Evolutionary conservation across 2,113 vertebrate genomes (phyloP), one percentile per base, ranked within the genome.

Genomic region (Lepus europaeus): DNA sequence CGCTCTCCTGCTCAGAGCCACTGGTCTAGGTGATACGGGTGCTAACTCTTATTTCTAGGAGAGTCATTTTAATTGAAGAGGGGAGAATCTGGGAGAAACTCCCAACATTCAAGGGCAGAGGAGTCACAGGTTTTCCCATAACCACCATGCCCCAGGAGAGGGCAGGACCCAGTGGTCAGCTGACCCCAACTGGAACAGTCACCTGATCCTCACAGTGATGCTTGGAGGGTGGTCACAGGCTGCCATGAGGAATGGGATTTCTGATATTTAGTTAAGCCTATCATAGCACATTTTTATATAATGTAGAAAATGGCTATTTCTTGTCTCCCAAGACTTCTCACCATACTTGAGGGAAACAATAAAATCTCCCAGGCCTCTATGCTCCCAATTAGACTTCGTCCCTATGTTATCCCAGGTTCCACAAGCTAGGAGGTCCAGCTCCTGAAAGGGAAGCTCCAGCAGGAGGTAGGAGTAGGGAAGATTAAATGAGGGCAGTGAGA

Each of bases 191-290:
- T 45, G 51, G 8, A 96, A 91, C 49, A 64, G 66, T 85, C 36
- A 66, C 51, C 19, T 64, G 11, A 4, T 39, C 10, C 33, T 45
- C 45, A 45, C 16, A 36, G 49, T 53, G 80, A 79, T 14, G 36
- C 20, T 14, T 72, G n/a, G 27, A 77, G 16, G 36, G 39, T 5
- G 90, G 25, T 53, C 23, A 84, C 69, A 36, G 4, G 17, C 31
- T 45, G 17, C 3, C 14, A 36, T 53, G 31, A 80, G 12, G 5
- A 79, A 39, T 0, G 29, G n/a, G 76, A 87, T 45, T 89, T 81
- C n/a, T 93, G 56, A 23, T 82, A 45, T n/a, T 84, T 91, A 87
- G 23, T 79, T 81, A 81, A 91, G 53, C 25, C 56, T 86, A 68
- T 36, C 64, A 36, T 14, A 90, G 56, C 51, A 25, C 3, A 12